Base-by-base conservation (phyloP, 2,888 invertebrate genomes). In the Zaprionus lineosus region DNA sequence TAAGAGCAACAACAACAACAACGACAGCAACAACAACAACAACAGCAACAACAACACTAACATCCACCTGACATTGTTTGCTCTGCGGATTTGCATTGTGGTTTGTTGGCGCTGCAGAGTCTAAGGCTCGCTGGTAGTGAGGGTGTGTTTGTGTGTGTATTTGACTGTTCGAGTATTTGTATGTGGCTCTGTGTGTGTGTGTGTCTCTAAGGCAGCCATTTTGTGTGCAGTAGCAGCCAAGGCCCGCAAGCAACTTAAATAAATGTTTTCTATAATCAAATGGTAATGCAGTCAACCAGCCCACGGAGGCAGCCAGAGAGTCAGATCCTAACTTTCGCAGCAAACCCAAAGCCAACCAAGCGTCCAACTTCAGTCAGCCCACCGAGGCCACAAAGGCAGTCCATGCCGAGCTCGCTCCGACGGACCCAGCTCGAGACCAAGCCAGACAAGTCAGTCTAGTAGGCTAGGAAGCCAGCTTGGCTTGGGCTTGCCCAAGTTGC, bases 51-150 rank as follows among this genome's bases (percentile, higher is more conserved):
- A 29, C 9, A 53, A 51, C 39, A 29, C 33, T 31, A 29, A 47
- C 50, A 57, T 41, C 50, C 78, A 79, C 78, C 82, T 79, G 78
- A 79, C 81, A 83, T 79, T 84, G 81, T 82, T 82, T 83, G 81
- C 84, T 77, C 75, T 82, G 81, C 73, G 81, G 84, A 82, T 82
- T 82, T 84, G 77, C 81, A 82, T 84, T 82, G 84, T 81, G 81
- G 81, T 81, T 70, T 61, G 81, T 68, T 81, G 84, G 70, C 74
- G 81, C 77, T 73, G 67, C 67, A 47, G 46, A 57, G 60, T 70
- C 74, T 75, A 73, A 76, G 76, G 59, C 53, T 48, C 52, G 41
- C 52, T 19, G 24, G 33, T 15, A 26, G 7, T 37, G 3, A 12
- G 2, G 28, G 16, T 24, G 16, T 37, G 19, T 34, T 18, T 33